A percentile compares a stretch with the other conserved stretches of the same genome.
Evolutionary conservation across 1,140 invertebrate genomes (phyloP).

Genomic region (Neuroterus valhalla): DNA sequence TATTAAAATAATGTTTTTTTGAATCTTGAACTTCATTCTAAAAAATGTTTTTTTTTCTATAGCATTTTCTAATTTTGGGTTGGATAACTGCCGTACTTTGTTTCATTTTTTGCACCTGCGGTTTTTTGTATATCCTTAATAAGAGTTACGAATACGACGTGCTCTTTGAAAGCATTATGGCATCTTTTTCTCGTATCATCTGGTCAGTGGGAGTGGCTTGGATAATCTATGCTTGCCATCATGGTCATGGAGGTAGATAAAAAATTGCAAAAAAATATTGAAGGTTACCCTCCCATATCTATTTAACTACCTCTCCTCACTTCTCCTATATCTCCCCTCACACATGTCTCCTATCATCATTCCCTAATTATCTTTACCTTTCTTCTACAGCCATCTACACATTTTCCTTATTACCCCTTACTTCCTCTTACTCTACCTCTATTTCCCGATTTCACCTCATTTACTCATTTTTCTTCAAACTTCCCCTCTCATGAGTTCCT

Average conservation of each 20-base stretch:
- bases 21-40: not conserved
- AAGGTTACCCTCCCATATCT: too few species aligned
- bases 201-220: not conserved
- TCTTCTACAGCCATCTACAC: too few species aligned
- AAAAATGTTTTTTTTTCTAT: not conserved
- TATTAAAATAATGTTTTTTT: not conserved
- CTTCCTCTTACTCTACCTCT: too few species aligned
- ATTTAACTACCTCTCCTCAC: too few species aligned
- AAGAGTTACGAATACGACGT: not conserved
- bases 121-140: not conserved
- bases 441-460: too few species aligned
- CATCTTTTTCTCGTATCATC: not conserved
- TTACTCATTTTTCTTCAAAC: too few species aligned
- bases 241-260: not conserved
- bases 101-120: constrained; percentile 5
- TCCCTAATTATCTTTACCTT: too few species aligned
- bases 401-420: too few species aligned
- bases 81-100: not conserved
- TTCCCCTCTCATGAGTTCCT: too few species aligned
- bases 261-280: too few species aligned
- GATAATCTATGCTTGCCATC: constrained; percentile 13
- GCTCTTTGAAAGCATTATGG: not conserved
- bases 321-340: too few species aligned
- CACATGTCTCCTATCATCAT: too few species aligned
- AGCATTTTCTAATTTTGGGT: not conserved